Conservation (phyloP, 2,797 vertebrate species). For the Sebastiscus tertius region DNA sequence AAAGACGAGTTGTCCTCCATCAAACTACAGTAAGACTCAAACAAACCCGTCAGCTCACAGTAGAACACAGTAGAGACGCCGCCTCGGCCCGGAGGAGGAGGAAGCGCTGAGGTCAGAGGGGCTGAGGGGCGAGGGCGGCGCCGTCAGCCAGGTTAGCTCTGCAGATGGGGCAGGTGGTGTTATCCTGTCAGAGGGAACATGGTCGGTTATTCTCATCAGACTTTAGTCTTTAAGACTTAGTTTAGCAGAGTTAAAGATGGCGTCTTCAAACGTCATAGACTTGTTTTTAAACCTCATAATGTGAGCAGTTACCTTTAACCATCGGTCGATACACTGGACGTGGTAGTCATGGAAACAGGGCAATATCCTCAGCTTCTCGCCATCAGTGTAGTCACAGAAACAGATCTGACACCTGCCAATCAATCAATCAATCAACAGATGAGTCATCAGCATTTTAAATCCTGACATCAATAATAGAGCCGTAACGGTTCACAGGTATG, state of each 20-base stretch:
- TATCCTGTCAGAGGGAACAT: slow-evolving; percentile 69
- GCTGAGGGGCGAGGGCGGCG: not conserved
- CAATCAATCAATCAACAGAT: not conserved
- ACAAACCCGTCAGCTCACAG: not conserved
- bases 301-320: slow-evolving; percentile 78
- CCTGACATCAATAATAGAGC: not conserved
- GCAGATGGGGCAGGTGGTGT: slow-evolving; percentile 83
- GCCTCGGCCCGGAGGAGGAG: no score
- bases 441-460: not conserved
- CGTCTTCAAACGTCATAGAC: no score
- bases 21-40: not conserved
- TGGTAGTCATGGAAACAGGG: slow-evolving; percentile 88
- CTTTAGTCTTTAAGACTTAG: no score
- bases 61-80: not conserved
- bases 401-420: slow-evolving; percentile 84
- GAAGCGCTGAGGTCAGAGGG: slow-evolving; percentile 2
- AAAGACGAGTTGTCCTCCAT: not conserved
- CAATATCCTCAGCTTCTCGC: slow-evolving; percentile 82
- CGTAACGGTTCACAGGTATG: no score
- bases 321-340: slow-evolving; percentile 82
- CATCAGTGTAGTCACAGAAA: slow-evolving; percentile 78
- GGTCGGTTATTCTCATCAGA: not conserved
- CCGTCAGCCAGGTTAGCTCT: slow-evolving; percentile 76
- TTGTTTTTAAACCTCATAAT: no score
- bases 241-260: no score